Conservation (phyloP, 2,113 vertebrate genomes). For the Phylloscopus trochiloides region DNA sequence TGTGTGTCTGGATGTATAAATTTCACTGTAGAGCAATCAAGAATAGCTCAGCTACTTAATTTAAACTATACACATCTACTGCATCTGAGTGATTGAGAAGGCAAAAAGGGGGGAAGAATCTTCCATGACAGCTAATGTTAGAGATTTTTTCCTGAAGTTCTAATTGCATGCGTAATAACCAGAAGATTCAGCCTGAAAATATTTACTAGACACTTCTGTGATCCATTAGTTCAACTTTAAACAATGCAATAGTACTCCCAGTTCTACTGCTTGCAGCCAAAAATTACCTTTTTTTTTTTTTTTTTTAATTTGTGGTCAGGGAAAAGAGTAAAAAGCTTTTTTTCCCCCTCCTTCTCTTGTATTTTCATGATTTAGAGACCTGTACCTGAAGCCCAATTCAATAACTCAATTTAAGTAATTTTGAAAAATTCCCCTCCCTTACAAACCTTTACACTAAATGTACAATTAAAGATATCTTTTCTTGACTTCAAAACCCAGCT, state of each 20-base stretch:
- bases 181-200: background rate
- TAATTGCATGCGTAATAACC: background rate
- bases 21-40: background rate
- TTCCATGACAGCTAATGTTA: background rate
- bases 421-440: background rate
- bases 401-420: background rate
- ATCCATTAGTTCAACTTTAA: background rate
- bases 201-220: background rate
- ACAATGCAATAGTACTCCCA: background rate
- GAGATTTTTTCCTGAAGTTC: background rate
- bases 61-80: background rate
- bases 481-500: background rate
- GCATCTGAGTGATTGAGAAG: background rate
- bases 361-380: background rate
- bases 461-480: background rate
- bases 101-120: background rate
- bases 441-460: background rate
- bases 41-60: background rate
- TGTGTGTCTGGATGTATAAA: background rate
- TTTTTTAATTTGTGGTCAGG: background rate
- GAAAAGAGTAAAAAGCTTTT: background rate
- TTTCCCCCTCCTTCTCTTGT: rapidly evolving
- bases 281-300: background rate
- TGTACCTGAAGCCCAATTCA: background rate
- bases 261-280: background rate